Conservation (phyloP, 2,888 invertebrate genomes). For the Tanaodytes sp. region DNA sequence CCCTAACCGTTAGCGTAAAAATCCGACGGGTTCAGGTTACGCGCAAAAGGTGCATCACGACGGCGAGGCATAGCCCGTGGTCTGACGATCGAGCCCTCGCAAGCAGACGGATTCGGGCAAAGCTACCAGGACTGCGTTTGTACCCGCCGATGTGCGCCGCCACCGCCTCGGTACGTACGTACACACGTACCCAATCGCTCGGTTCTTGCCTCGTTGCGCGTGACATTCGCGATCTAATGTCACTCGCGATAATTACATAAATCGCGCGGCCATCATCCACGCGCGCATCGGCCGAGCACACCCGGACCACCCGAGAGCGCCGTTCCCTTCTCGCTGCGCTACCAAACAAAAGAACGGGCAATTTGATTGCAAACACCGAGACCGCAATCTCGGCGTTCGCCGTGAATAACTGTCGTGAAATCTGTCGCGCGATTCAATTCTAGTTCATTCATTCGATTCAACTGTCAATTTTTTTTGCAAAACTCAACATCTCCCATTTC, state of each 20-base stretch:
- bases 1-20: conserved; percentile 33
- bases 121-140: background rate
- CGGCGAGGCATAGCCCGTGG: background rate
- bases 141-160: conserved; percentile 17
- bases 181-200: conserved; percentile 5
- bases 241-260: conserved; percentile 7
- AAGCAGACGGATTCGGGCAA: background rate
- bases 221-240: conserved; percentile 13
- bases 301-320: too few relatives aligned
- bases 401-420: background rate
- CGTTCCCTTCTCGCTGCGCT: background rate
- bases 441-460: background rate
- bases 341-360: too few relatives aligned
- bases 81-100: conserved; percentile 1
- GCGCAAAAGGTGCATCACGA: conserved; percentile 31
- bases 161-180: conserved; percentile 1
- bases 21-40: conserved; percentile 18
- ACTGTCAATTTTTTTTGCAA: too few relatives aligned
- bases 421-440: background rate
- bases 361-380: too few relatives aligned
- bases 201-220: conserved; percentile 5
- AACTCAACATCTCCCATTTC: too few relatives aligned
- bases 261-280: background rate
- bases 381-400: too few relatives aligned
- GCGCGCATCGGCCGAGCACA: too few relatives aligned